Percentiles rank a stretch among this genome's conserved stretches.
phyloP scores from a whole-genome alignment of 2,888 invertebrate genomes.

The Cephus nigrinus region DNA sequence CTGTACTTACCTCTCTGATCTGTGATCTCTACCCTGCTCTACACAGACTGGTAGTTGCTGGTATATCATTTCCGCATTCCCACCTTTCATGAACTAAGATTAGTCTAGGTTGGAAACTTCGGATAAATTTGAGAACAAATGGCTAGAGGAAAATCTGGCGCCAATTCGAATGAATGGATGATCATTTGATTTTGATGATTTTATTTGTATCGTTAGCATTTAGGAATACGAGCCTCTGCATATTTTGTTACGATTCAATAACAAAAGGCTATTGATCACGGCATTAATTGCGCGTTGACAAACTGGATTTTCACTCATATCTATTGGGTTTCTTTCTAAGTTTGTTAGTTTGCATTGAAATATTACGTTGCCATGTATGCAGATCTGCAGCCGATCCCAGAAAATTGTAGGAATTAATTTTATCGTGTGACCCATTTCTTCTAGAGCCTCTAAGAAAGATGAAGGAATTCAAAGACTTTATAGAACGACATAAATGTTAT shows the following conservation, averaged over 20 bases:
- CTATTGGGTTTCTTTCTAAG: slow-evolving; percentile 6
- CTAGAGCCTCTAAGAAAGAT: not conserved
- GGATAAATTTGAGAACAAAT: not conserved
- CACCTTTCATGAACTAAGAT: not conserved
- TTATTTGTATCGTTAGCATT: not conserved
- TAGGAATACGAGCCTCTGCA: not conserved
- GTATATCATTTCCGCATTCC: not conserved
- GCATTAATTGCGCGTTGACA: slow-evolving; percentile 6
- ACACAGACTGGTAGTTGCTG: not conserved
- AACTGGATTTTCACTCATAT: slow-evolving; percentile 1
- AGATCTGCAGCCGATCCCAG: slow-evolving; percentile 8
- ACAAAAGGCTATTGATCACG: not conserved
- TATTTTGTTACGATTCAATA: not conserved
- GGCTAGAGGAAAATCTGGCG: not conserved
- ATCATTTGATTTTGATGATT: not conserved
- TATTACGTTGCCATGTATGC: slow-evolving; percentile 7
- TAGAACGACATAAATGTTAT: not conserved
- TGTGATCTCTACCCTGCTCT: not conserved
- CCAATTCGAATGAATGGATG: not conserved
- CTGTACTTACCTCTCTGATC: not conserved
- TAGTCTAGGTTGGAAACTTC: not conserved
- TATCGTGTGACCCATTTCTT: slow-evolving; percentile 13
- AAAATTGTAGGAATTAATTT: slow-evolving; percentile 10
- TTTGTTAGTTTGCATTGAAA: slow-evolving; percentile 10
- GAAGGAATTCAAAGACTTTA: not conserved